Base-by-base conservation (phyloP, 2,888 invertebrate genomes). In the Nomada ruficornis region DNA sequence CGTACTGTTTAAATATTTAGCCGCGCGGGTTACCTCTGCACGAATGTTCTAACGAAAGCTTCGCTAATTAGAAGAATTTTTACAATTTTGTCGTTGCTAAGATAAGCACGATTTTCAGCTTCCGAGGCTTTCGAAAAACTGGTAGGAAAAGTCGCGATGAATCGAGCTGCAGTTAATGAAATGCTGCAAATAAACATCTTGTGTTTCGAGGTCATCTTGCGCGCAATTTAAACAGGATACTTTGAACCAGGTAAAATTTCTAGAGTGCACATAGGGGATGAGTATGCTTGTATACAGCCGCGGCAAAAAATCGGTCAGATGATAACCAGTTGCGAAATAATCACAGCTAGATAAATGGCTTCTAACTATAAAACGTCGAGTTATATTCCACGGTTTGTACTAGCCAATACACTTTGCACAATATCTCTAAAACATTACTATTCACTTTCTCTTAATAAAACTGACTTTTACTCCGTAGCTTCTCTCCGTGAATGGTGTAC, bases 371-470 rank as follows among this genome's bases (percentile, higher is more conserved):
- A 26, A 52, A 23, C 2, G 7, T 26, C 23, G 1, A n/a, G 52
- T 44, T 54, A 18, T 54, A 44, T 26, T 18, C 20, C 4, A 7
- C 3, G 18, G 59, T 67, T 60, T 23, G 47, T 42, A 29, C 54
- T 54, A 18, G 20, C 44, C 29, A 44, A 18, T 42, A 55, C 13
- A 20, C 4, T 47, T 9, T 7, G 10, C 18, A 18, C 52, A 64
- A 44, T 52, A 44, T 44, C 3, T 11, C 9, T 55, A 18, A 55
- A 60, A 67, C 18, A 60, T 52, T 44, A 50, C 20, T 47, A 20
- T 65, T 73, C 69, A 65, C 81, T 81, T 74, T 81, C 81, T 55
- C 81, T 36, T 23, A 26, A 57, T 57, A 79, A 79, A 69, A 47
- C 13, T 42, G 7, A 36, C 73, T 81, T 70, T 70, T 76, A 62